Evolutionary conservation across 2,888 invertebrate species (phyloP).

Genomic region (Hirtodrosophila duncani): DNA sequence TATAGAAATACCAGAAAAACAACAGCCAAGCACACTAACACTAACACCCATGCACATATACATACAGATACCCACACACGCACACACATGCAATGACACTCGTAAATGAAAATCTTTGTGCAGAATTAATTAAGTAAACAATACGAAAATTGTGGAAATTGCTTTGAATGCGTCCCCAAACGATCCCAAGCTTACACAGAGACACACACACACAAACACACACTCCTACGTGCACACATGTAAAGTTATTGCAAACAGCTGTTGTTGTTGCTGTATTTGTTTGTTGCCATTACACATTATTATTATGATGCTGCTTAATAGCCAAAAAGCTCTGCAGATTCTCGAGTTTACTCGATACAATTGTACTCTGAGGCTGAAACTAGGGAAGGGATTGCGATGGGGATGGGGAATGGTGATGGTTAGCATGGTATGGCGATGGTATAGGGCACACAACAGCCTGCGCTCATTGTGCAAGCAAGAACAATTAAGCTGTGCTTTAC

Average conservation of each 20-base stretch:
- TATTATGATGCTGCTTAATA: slow-evolving; percentile 67
- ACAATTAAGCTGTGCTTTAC: slow-evolving; percentile 57
- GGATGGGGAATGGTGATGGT: no score
- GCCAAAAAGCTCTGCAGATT: no score
- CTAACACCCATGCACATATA: slow-evolving; percentile 2
- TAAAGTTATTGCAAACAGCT: slow-evolving; percentile 59
- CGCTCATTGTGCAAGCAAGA: slow-evolving; percentile 40
- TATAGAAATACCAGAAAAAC: not conserved
- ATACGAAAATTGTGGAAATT: slow-evolving; percentile 70
- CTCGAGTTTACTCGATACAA: no score
- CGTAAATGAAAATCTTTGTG: slow-evolving; percentile 66
- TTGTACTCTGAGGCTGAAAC: not conserved
- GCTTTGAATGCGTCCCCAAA: slow-evolving; percentile 69
- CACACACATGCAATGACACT: slow-evolving; percentile 15
- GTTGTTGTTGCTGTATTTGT: slow-evolving; percentile 43
- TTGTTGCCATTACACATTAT: slow-evolving; percentile 60
- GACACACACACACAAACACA: not conserved
- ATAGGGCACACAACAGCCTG: slow-evolving; percentile 9
- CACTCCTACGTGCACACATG: slow-evolving; percentile 5
- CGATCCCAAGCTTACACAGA: slow-evolving; percentile 12
- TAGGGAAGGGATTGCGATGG: not conserved
- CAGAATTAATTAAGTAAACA: slow-evolving; percentile 69
- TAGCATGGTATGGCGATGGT: no score
- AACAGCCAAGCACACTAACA: not conserved
- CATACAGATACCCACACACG: slow-evolving; percentile 1